Conservation (phyloP, 2,888 invertebrate genomes). For the Trissolcus brochymenae region DNA sequence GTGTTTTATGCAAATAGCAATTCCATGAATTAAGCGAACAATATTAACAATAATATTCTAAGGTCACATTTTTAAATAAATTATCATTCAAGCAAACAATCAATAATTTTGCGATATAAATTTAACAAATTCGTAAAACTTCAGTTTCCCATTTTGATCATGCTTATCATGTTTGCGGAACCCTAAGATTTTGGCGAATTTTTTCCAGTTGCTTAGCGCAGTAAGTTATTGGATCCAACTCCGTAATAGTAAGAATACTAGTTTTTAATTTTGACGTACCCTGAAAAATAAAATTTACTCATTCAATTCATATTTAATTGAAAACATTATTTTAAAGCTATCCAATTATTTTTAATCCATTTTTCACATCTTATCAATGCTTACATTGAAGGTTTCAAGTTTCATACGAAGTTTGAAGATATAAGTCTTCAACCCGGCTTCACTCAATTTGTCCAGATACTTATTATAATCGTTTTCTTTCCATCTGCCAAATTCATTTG, state of each 20-base stretch:
- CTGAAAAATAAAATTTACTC: slow-evolving; percentile 77
- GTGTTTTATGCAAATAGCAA: no score
- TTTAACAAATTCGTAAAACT: no score
- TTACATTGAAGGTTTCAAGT: slow-evolving; percentile 93
- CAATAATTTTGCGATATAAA: no score
- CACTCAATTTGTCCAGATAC: slow-evolving; percentile 83
- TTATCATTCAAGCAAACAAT: no score
- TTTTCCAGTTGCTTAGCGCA: slow-evolving; percentile 84
- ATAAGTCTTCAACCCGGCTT: slow-evolving; percentile 87
- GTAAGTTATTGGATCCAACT: slow-evolving; percentile 86
- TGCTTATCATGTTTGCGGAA: no score
- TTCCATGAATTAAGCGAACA: no score
- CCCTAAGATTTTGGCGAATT: no score
- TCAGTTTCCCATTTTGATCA: slow-evolving; percentile 63
- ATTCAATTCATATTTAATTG: not conserved
- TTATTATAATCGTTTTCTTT: slow-evolving; percentile 82
- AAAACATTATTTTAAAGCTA: not conserved
- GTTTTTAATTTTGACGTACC: slow-evolving; percentile 89
- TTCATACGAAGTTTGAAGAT: slow-evolving; percentile 91
- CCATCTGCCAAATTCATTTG: slow-evolving; percentile 88
- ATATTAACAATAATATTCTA: no score
- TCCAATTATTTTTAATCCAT: no score
- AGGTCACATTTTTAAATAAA: no score
- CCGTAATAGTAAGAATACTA: slow-evolving; percentile 82
- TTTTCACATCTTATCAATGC: slow-evolving; percentile 66